Conservation (phyloP, 2,888 invertebrate genomes). For the Biston betularia region DNA sequence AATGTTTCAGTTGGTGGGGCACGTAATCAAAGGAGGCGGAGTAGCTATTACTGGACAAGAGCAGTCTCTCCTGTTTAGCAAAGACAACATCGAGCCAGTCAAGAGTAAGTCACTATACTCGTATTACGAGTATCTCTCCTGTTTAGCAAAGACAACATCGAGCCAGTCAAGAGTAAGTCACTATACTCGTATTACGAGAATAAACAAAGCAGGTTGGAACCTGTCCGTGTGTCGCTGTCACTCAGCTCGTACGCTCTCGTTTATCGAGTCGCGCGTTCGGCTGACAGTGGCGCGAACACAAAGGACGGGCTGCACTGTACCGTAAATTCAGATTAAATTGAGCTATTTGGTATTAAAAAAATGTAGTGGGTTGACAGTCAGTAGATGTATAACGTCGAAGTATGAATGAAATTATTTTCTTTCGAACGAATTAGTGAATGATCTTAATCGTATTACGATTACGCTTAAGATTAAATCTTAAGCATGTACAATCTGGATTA, state of each 20-base stretch:
- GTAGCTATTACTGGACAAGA: conserved; percentile 91
- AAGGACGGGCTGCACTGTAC: neutral
- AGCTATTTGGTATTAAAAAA: conserved; percentile 34
- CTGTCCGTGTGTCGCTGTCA: conserved; percentile 1
- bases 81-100: conserved; percentile 63
- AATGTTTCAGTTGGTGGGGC: conserved; percentile 89
- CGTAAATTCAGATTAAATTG: neutral
- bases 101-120: conserved; percentile 62
- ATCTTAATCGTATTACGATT: conserved; percentile 21
- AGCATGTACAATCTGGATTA: conserved; percentile 18
- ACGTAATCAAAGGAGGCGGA: conserved; percentile 91
- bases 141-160: conserved; percentile 64
- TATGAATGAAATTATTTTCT: conserved; percentile 32
- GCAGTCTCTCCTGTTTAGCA: conserved; percentile 80
- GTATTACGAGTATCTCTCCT: conserved; percentile 70
- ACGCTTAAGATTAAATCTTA: conserved; percentile 19
- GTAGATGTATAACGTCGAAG: conserved; percentile 36
- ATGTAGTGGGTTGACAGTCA: conserved; percentile 34
- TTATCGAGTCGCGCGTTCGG: conserved; percentile 30
- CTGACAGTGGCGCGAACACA: conserved; percentile 16
- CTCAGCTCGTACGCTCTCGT: conserved; percentile 27
- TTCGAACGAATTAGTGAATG: conserved; percentile 10
- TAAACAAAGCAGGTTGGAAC: neutral
- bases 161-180: conserved; percentile 67
- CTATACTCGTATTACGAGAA: neutral